These are phyloP conservation scores for Isoperla grammatica DNA, from an alignment of 2,888 invertebrate species.

Conservation along the genomic window DNA sequence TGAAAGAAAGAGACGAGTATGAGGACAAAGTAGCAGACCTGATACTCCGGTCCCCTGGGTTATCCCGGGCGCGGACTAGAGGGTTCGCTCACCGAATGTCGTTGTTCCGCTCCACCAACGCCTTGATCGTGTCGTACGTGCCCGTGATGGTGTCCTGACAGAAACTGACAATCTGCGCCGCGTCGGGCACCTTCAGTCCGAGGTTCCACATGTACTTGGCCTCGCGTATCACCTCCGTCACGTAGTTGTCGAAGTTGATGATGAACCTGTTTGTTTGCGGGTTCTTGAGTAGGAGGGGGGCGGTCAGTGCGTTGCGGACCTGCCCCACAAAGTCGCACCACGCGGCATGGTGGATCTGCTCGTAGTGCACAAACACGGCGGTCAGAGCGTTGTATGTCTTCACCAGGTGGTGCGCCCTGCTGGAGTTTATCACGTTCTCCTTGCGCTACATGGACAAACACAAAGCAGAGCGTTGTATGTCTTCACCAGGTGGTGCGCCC, in stretches of 20 bases:
- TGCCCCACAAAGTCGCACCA: constrained; percentile 73
- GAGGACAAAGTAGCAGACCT: no score
- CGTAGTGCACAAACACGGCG: constrained; percentile 74
- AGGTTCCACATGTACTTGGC: constrained; percentile 76
- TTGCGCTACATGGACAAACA: constrained; percentile 17
- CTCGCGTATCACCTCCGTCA: constrained; percentile 64
- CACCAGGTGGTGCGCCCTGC: constrained; percentile 66
- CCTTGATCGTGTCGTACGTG: constrained; percentile 56
- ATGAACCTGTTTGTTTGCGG: constrained; percentile 52
- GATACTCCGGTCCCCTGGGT: no score
- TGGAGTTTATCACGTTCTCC: constrained; percentile 49
- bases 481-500: background rate
- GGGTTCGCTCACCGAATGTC: constrained; percentile 38
- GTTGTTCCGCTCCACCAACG: constrained; percentile 58
- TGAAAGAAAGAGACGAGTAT: no score
- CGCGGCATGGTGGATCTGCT: constrained; percentile 73
- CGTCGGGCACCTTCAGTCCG: constrained; percentile 66
- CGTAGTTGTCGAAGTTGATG: constrained; percentile 59
- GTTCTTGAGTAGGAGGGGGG: constrained; percentile 64
- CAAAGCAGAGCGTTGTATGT: background rate
- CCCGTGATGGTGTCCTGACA: constrained; percentile 63
- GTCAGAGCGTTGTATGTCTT: constrained; percentile 74
- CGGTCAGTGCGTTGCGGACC: constrained; percentile 56
- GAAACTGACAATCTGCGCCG: constrained; percentile 67
- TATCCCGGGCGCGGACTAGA: no score